A percentile compares a stretch with the other conserved stretches of the same genome.
These are phyloP conservation scores for Polypedilum vanderplanki DNA, from an alignment of 1,140 invertebrate genomes.

Conservation along the genomic window DNA sequence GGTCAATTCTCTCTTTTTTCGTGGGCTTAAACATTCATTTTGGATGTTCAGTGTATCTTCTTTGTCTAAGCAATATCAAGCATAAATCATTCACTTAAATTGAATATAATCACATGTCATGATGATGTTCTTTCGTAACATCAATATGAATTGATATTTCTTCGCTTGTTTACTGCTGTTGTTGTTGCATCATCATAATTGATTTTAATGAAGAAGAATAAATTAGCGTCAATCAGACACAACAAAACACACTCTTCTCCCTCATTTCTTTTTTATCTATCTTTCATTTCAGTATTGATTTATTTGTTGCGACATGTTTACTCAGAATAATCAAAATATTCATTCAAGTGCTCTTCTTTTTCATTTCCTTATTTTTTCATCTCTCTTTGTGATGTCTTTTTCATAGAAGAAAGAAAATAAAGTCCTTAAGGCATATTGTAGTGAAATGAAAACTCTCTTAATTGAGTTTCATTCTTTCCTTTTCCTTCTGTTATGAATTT, in stretches of 20 bases:
- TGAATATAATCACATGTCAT: conserved; percentile 13
- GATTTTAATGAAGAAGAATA: not conserved
- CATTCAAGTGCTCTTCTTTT: not conserved
- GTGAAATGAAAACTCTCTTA: not conserved
- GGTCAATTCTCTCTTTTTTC: too few species aligned
- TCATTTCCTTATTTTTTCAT: not conserved
- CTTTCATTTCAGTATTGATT: not conserved
- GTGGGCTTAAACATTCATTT: too few species aligned
- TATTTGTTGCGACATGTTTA: not conserved
- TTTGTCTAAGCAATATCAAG: not conserved
- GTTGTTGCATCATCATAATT: conserved; percentile 12
- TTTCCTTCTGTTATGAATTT: not conserved
- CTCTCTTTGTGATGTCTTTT: not conserved
- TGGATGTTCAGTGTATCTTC: too few species aligned
- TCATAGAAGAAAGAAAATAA: not conserved
- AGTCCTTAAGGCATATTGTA: not conserved
- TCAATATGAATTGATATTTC: not conserved
- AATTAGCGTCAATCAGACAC: conserved; percentile 11
- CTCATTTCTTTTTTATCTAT: too few species aligned
- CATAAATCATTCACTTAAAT: not conserved
- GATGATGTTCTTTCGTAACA: not conserved
- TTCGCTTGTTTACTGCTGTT: not conserved
- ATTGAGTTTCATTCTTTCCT: too few species aligned
- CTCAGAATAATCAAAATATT: not conserved
- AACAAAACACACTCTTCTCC: not conserved